Evolutionary conservation across 2,888 invertebrate species (phyloP), one percentile per base, ranked within the genome.

Genomic region (Podotricha telesiphe): DNA sequence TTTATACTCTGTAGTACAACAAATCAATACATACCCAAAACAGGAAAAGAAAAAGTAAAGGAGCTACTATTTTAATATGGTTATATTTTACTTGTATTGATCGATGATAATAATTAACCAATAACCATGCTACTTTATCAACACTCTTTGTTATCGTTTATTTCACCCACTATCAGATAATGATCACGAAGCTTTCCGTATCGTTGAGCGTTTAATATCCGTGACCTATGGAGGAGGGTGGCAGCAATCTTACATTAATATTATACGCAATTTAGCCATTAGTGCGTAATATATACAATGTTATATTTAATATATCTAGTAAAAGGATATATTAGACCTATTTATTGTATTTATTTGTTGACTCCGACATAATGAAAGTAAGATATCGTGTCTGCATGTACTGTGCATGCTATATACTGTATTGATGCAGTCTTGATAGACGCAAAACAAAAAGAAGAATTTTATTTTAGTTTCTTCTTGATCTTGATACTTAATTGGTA

Each of bases 171-270:
- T 68, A 73, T 70, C 69, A 40, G 59, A 48, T 70, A 67, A 74
- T 74, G 63, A 68, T 65, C 56, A 58, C 48, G 51, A 64, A 71
- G 67, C 67, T 73, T 73, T 71, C 65, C 62, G 34, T 65, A 55
- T 73, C 66, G 65, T 72, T 64, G 48, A 55, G 55, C 40, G 63
- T 19, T 65, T 59, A 73, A 70, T 68, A 64, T 51, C 64, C 63
- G 72, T 72, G 56, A 72, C 68, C 40, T 53, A 22, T 55, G 53
- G 65, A 34, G 66, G 55, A 40, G 51, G 63, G 42, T 47, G 50
- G 67, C 22, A 22, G 48, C 62, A 45, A 66, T 53, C 34, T 53
- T 62, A 45, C 53, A 68, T 59, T 59, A 45, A 65, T 65, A 58
- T 64, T 19, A 37, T 59, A 68, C 58, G 42, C 37, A 47, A 53